Evolutionary conservation across 2,888 invertebrate species (phyloP), one percentile per base, ranked within the genome.

Genomic region (Tanaodytes sp.): DNA sequence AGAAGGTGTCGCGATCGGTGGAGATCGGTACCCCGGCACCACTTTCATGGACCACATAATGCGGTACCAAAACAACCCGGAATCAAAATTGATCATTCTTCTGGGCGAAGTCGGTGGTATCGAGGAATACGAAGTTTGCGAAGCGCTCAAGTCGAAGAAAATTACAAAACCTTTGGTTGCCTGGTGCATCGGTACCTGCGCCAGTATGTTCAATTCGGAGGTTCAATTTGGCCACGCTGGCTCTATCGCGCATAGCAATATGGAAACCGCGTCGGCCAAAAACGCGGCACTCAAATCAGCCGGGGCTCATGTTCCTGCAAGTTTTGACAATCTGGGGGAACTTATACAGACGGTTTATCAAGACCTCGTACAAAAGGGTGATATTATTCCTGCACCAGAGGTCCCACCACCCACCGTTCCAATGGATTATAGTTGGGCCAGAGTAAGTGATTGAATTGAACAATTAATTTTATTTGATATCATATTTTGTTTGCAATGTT

Each of bases 171-270:
- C 98, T 0, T 86, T 99, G 78, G 93, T 99, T 0, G 97, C 97
- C 1, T 99, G 99, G 99, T 99, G 99, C 82, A 99, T 99, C 77
- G 98, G 98, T 9, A 97, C 92, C 0, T 92, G 92, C 75, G 92
- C 92, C 1, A 90, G 92, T 87, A 75, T 85, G 86, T 84, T 84
- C 45, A 85, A 84, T 20, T 86, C 88, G 6, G 89, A 91, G 84
- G 97, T 99, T 8, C 99, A 99, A 86, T 99, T 99, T 86, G 99
- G 99, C 0, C 99, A 99, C 87, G 99, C 99, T 73, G 99, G 99
- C 4, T 97, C 98, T 1, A 97, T 97, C 80, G 99, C 98, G 18
- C 96, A 98, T 81, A 95, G 95, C 0, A 93, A 93, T 46, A 85
- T 91, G 9, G 99, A 99, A 87, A 98, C 98, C 40, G 98, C 99